Conservation (phyloP, 2,888 invertebrate species). For the Ditula angustiorana region DNA sequence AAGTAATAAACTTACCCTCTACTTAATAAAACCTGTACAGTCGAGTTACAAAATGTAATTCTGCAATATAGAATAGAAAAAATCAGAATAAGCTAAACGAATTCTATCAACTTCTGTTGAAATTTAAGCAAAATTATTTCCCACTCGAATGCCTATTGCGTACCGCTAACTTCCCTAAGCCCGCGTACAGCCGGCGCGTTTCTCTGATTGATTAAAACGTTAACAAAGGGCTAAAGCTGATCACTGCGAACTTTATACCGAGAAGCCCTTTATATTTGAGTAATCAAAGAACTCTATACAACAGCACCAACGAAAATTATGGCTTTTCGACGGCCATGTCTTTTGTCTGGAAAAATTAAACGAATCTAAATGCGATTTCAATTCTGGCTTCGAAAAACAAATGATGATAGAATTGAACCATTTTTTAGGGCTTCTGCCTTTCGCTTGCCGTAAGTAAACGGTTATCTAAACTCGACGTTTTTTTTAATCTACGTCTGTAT, state of each 20-base stretch:
- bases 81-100: not conserved
- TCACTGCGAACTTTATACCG: conserved; percentile 74
- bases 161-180: conserved; percentile 42
- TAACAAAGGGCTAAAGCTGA: conserved; percentile 83
- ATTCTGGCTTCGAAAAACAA: conserved; percentile 37
- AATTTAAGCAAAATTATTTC: conserved; percentile 29
- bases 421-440: conserved; percentile 14
- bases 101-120: not conserved
- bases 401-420: conserved; percentile 13
- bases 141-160: conserved; percentile 32
- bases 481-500: too few relatives aligned
- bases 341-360: conserved; percentile 54
- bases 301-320: conserved; percentile 71
- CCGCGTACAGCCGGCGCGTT: conserved; percentile 52
- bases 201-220: conserved; percentile 83
- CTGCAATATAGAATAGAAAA: not conserved
- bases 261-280: conserved; percentile 79
- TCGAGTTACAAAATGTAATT: not conserved
- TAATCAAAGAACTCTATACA: conserved; percentile 79
- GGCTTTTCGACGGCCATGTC: conserved; percentile 54
- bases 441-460: not conserved
- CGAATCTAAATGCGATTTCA: conserved; percentile 41
- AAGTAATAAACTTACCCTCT: too few relatives aligned
- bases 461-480: not conserved
- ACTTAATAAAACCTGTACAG: not conserved